phyloP scores from a whole-genome alignment of 2,888 invertebrate species.

The Nymphalis polychloros region DNA sequence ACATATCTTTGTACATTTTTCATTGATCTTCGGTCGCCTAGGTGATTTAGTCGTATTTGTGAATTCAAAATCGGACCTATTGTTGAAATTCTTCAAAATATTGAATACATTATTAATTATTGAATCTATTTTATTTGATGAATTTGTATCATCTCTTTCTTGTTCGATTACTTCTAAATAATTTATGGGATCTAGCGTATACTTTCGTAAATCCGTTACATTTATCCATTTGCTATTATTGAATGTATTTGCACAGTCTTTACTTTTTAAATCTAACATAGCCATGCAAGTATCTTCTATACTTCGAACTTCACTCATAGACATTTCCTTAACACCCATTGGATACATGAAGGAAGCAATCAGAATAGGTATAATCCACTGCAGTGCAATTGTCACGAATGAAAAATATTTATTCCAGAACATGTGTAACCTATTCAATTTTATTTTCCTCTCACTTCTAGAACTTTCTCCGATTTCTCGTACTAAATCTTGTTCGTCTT shows the following conservation, averaged over 20 bases:
- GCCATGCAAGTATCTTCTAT: conserved; percentile 59
- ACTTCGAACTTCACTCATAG: conserved; percentile 49
- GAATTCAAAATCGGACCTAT: conserved; percentile 48
- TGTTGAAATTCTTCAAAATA: conserved; percentile 58
- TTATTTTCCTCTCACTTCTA: conserved; percentile 35
- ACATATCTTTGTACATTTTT: conserved; percentile 67
- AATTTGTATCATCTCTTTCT: conserved; percentile 43
- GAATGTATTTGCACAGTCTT: conserved; percentile 49
- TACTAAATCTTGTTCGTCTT: conserved; percentile 59
- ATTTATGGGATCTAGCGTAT: conserved; percentile 48
- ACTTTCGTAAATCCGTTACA: conserved; percentile 51
- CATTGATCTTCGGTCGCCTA: conserved; percentile 51
- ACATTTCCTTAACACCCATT: conserved; percentile 58
- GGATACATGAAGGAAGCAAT: conserved; percentile 66
- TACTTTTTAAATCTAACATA: conserved; percentile 54
- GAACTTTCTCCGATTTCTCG: conserved; percentile 47
- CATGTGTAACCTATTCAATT: conserved; percentile 40
- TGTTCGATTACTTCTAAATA: conserved; percentile 58
- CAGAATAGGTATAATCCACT: conserved; percentile 68
- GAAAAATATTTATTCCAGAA: conserved; percentile 63
- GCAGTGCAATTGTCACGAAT: conserved; percentile 56
- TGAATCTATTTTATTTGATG: conserved; percentile 48
- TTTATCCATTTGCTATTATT: conserved; percentile 37
- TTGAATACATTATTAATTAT: conserved; percentile 62
- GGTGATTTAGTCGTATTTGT: conserved; percentile 51